Evolutionary conservation across 92 coral and sea anemone genomes (phyloP).

Genomic region (Isaurus tuberculatus): DNA sequence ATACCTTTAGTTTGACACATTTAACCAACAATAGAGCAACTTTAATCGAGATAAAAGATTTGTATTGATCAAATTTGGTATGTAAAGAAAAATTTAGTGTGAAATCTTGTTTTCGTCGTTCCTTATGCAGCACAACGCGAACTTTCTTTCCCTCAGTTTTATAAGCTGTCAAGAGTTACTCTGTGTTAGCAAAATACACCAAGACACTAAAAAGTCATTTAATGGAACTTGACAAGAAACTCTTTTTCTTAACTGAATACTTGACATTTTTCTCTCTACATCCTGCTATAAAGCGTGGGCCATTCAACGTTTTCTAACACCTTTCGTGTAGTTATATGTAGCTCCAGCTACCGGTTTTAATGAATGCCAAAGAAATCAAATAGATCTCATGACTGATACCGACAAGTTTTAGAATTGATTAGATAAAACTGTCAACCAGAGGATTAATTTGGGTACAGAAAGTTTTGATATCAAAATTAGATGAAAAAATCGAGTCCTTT

Average conservation of each 20-base stretch:
- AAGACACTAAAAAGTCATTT: background rate
- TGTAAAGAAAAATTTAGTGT: conserved; percentile 34
- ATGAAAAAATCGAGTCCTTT: conserved; percentile 12
- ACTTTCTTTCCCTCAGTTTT: background rate
- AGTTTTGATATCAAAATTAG: conserved; percentile 34
- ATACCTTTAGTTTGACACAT: conserved; percentile 38
- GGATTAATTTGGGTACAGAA: conserved; percentile 44
- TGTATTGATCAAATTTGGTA: conserved; percentile 31
- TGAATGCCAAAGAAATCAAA: conserved; percentile 57
- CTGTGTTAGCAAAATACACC: background rate
- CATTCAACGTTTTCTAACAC: background rate
- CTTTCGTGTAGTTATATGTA: background rate
- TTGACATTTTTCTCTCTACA: conserved; percentile 4
- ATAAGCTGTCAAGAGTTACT: background rate
- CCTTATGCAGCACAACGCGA: background rate
- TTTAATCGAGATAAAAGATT: conserved; percentile 24
- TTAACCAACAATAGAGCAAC: conserved; percentile 27
- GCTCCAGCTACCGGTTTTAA: conserved; percentile 22
- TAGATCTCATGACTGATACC: conserved; percentile 62
- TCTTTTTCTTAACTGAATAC: background rate
- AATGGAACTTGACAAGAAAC: background rate
- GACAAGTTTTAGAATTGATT: conserved; percentile 51
- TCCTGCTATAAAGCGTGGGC: background rate
- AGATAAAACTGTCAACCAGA: conserved; percentile 54
- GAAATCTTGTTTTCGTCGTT: background rate